phyloP scores from a whole-genome alignment of 2,797 vertebrate species.

The Hippocampus kuda region DNA sequence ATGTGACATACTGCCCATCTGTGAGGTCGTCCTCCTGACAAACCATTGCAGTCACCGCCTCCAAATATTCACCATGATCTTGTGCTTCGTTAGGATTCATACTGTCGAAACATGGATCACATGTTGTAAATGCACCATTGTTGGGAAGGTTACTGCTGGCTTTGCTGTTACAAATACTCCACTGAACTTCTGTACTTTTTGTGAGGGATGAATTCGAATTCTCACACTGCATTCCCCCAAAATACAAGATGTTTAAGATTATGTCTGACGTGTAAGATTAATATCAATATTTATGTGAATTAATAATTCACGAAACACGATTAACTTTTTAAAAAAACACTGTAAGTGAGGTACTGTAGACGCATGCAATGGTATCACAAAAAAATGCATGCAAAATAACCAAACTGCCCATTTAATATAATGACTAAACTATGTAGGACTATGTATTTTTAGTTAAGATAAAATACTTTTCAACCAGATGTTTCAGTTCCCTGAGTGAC shows the following conservation, averaged over 20 bases:
- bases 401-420: background rate
- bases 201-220: background rate
- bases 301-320: background rate
- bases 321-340: background rate
- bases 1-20: slow-evolving; percentile 76
- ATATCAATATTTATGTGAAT: background rate
- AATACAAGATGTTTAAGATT: background rate
- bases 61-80: slow-evolving; percentile 11
- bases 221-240: background rate
- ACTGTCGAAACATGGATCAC: slow-evolving; percentile 13
- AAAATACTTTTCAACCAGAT: background rate
- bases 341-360: background rate
- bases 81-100: slow-evolving; percentile 24
- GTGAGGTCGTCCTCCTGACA: slow-evolving; percentile 70
- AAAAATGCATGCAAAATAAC: background rate
- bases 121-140: background rate
- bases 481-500: background rate
- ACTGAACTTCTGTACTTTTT: background rate
- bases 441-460: background rate
- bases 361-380: background rate
- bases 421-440: background rate
- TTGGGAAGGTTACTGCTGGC: background rate
- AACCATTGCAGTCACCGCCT: slow-evolving; percentile 61
- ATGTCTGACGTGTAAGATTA: background rate
- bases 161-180: background rate